These are phyloP conservation scores for Dascyllus trimaculatus DNA, from an alignment of 2,113 vertebrate genomes.

Conservation along the genomic window DNA sequence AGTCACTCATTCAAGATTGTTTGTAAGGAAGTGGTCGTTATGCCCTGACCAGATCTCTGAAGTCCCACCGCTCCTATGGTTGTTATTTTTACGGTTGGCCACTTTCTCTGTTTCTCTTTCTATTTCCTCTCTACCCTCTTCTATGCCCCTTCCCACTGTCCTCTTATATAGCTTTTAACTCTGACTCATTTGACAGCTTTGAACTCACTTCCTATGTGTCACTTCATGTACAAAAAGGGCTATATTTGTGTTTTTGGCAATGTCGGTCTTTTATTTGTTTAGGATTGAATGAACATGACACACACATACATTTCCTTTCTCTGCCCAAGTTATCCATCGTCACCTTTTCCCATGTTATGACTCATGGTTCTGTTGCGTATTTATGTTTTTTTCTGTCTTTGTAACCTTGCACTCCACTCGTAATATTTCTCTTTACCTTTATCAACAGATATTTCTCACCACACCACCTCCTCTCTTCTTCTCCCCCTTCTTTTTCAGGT, in stretches of 20 bases:
- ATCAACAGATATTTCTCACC: neutral
- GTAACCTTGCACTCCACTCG: neutral
- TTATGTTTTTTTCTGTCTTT: neutral
- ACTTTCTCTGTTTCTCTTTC: constrained; percentile 18
- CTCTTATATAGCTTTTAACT: constrained; percentile 4
- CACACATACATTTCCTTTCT: neutral
- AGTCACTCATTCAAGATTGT: constrained; percentile 34
- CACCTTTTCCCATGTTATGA: neutral
- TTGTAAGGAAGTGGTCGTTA: constrained; percentile 60
- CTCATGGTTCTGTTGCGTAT: neutral
- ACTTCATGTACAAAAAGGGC: constrained; percentile 29
- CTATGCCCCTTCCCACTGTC: neutral
- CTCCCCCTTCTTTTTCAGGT: constrained; percentile 74
- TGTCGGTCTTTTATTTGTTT: neutral
- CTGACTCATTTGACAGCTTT: constrained; percentile 23
- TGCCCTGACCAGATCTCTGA: constrained; percentile 27
- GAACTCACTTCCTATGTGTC: constrained; percentile 24
- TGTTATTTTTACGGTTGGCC: constrained; percentile 16
- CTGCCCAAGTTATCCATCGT: neutral
- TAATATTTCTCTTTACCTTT: neutral
- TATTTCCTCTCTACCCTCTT: neutral
- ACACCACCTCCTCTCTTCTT: constrained; percentile 1
- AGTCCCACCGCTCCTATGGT: neutral
- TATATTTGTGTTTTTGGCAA: neutral
- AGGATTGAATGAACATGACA: neutral